Evolutionary conservation across 2,888 invertebrate species (phyloP), one percentile per base, ranked within the genome.

Genomic region (Mesopsocus fuscifrons): DNA sequence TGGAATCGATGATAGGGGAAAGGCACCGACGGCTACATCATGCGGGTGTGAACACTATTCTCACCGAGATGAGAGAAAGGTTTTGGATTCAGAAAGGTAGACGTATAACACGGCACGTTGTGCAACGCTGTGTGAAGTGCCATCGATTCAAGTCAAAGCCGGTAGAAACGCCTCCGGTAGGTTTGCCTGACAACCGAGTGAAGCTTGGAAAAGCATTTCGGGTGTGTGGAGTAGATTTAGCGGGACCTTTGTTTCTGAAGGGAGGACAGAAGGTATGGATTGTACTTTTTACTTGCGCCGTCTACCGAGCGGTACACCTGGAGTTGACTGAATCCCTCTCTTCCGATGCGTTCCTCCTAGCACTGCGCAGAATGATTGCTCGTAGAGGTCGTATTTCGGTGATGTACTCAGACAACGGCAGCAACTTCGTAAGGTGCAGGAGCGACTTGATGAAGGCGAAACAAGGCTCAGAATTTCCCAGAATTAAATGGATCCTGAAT

Each of bases 371-470:
- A 35, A 59, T 61, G 42, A 49, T 57, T 15, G 49, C 53, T 1
- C 44, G 57, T 26, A 45, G 55, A 17, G 56, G 60, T 3, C 45
- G 53, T 17, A 55, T 57, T 1, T 47, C 41, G 6, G 48, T 52
- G 3, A 52, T 61, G 1, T 58, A 53, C 40, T 53, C 52, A 16
- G 62, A 64, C 42, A 61, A 61, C 44, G 59, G 57, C 0, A 54
- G 54, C 1, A 59, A 60, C 46, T 63, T 64, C 47, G 47, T 52
- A 2, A 54, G 59, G 1, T 47, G 55, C 0, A 47, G 49, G 3
- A 60, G 55, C 47, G 65, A 68, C 47, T 66, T 65, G 49, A 64
- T 61, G 58, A 42, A 41, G 8, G 51, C 57, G 18, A 8, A 17
- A 4, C 31, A 47, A n/a, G 41, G 46, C 20, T 48, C 49, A 17